Evolutionary conservation across 2,888 invertebrate genomes (phyloP), one percentile per base, ranked within the genome.

Genomic region (Aricia artaxerxes): DNA sequence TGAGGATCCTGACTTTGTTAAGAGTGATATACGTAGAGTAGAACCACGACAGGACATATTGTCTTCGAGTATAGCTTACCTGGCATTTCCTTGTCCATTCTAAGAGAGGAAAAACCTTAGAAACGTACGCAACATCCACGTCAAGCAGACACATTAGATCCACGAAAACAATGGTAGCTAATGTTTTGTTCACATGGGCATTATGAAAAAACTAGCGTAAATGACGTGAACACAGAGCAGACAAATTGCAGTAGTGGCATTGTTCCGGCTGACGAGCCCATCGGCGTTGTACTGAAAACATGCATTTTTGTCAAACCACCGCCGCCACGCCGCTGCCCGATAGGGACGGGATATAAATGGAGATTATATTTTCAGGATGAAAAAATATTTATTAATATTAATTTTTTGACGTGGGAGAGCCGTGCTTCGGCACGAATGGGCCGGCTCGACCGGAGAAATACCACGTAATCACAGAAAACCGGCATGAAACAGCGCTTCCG

Each of bases 181-280:
- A 69, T 69, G 69, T 69, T 69, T 69, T 38, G 35, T 38, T 69
- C 69, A 16, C 35, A 38, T 35, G 69, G 31, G 69, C 69, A 69
- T 69, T 69, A 69, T 69, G 35, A 38, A 69, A 69, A 69, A 69
- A 57, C 69, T 69, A 35, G 69, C 35, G 76, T 76, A 76, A 53
- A 76, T 76, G 76, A 76, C 76, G 57, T 53, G 57, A 76, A 53
- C 57, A 49, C 53, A 76, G 57, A 75, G 75, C 44, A 79, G 75
- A 75, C 61, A 61, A 44, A 75, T 60, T 57, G 73, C 73, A 40
- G 72, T 72, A 16, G 57, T 38, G n/a, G 49, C 64, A 79, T 79
- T 79, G 79, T 79, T 79, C 79, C 61, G 40, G 73, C 75, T 79
- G 79, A 79, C 60, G 79, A 79, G 75, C 44, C 75, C 73, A 75